Conservation (phyloP, 2,888 invertebrate genomes). For the Caenorhabditis sp. region DNA sequence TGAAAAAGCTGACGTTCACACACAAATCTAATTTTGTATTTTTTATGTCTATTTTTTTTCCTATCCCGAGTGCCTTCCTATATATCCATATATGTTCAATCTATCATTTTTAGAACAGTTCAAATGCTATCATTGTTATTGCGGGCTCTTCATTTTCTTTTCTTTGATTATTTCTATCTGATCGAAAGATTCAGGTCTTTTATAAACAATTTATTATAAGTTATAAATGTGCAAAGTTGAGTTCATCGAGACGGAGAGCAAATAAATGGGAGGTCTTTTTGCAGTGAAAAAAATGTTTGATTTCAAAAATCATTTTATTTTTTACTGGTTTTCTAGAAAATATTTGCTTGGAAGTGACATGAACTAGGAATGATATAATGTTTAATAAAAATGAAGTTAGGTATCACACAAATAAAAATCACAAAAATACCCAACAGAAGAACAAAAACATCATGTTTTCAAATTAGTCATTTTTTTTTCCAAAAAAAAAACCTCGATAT, state of each 20-base stretch:
- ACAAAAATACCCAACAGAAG: too few species aligned
- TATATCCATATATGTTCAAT: too few species aligned
- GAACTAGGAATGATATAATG: too few species aligned
- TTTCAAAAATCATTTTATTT: not conserved
- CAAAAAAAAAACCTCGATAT: too few species aligned
- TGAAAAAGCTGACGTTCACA: constrained; percentile 51
- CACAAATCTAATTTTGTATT: constrained; percentile 41
- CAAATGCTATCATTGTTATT: constrained; percentile 9
- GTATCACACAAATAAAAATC: too few species aligned
- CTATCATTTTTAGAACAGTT: too few species aligned
- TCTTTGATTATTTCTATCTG: not conserved
- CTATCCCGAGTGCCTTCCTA: not conserved
- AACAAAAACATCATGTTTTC: too few species aligned
- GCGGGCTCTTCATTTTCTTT: not conserved
- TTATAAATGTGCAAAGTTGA: not conserved
- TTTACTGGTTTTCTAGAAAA: not conserved
- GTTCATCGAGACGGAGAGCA: not conserved
- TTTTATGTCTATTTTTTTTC: constrained; percentile 2
- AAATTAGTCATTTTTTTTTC: too few species aligned
- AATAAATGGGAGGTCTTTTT: not conserved
- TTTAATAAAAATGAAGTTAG: too few species aligned
- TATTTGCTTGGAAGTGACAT: too few species aligned
- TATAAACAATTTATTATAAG: not conserved
- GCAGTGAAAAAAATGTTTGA: not conserved
- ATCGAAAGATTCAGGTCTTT: not conserved